Percentiles rank a stretch among this genome's conserved stretches.
These are phyloP conservation scores for Arnoldichthys spilopterus DNA, from an alignment of 2,797 vertebrate species.

Conservation along the genomic window DNA sequence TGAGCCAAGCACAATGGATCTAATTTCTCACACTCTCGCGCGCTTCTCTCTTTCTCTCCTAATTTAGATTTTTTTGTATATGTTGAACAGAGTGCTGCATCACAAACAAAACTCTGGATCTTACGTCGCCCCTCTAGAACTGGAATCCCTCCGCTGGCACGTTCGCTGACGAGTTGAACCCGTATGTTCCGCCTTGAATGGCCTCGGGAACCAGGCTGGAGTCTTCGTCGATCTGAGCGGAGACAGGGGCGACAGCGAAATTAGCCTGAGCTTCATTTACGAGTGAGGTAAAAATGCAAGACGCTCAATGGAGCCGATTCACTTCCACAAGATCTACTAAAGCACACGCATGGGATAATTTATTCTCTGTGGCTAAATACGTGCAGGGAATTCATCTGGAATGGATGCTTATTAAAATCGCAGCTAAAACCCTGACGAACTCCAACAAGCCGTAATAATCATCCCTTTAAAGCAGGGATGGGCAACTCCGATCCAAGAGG, in stretches of 20 bases:
- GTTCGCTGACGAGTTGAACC: constrained; percentile 98
- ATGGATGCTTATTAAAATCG: background rate
- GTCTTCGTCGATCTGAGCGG: constrained; percentile 94
- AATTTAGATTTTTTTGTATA: constrained; percentile 73
- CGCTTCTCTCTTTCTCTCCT: constrained; percentile 79
- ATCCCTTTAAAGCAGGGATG: too few species aligned
- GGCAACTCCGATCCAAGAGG: too few species aligned
- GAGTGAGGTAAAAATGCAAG: background rate
- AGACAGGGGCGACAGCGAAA: background rate
- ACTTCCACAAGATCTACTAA: too few species aligned
- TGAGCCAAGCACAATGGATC: constrained; percentile 99
- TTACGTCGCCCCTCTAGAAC: constrained; percentile 89
- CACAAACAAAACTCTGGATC: constrained; percentile 93
- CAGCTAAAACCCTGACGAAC: background rate
- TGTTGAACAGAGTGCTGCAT: constrained; percentile 97
- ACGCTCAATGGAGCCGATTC: too few species aligned
- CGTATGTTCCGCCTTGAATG: constrained; percentile 96
- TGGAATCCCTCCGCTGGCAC: constrained; percentile 99
- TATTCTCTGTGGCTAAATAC: too few species aligned
- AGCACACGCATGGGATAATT: rapidly evolving
- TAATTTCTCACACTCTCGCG: constrained; percentile 89
- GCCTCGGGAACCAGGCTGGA: constrained; percentile 95
- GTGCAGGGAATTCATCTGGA: background rate
- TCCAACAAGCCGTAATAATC: too few species aligned
- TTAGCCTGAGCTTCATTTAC: background rate